A percentile compares a stretch with the other conserved stretches of the same genome.
Conservation (phyloP, 53 echinoderm and acorn worm species). For the Luidia sarsii region DNA sequence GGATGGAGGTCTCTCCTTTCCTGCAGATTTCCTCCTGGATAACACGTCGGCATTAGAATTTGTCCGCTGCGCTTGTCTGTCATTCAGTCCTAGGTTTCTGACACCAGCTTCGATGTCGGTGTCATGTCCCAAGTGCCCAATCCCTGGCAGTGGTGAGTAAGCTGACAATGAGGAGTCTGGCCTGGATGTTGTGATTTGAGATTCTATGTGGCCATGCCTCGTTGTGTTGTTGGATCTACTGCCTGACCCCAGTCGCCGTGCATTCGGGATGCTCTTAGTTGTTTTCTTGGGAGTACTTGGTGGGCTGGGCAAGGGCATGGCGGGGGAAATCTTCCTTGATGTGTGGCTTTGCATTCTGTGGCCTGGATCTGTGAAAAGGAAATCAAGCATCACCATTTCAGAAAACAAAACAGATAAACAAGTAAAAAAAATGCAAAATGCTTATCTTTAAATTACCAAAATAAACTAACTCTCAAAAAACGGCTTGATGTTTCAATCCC, state of each 20-base stretch:
- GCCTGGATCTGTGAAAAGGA: neutral
- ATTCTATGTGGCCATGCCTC: neutral
- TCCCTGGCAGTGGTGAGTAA: slow-evolving; percentile 51
- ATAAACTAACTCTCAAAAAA: too few relatives aligned
- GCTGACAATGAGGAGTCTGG: slow-evolving; percentile 51
- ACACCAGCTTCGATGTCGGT: neutral
- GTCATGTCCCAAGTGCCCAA: slow-evolving; percentile 27
- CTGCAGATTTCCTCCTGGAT: neutral
- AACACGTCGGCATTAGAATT: neutral
- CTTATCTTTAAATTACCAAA: too few relatives aligned
- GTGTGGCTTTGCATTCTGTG: slow-evolving; percentile 10
- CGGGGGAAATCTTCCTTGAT: slow-evolving; percentile 8
- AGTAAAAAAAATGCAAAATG: too few relatives aligned
- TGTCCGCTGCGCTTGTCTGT: neutral
- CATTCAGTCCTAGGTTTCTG: slow-evolving; percentile 3
- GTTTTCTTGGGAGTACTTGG: slow-evolving; percentile 3
- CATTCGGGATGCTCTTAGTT: neutral
- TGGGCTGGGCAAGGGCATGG: slow-evolving; percentile 9
- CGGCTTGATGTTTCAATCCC: too few relatives aligned
- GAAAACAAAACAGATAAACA: too few relatives aligned
- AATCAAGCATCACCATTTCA: too few relatives aligned
- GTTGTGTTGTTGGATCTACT: neutral
- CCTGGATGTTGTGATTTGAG: slow-evolving; percentile 1
- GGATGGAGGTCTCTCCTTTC: neutral
- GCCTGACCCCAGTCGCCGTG: too few relatives aligned